phyloP scores from a whole-genome alignment of 2,888 invertebrate genomes.

The Monoplex corrugatus region DNA sequence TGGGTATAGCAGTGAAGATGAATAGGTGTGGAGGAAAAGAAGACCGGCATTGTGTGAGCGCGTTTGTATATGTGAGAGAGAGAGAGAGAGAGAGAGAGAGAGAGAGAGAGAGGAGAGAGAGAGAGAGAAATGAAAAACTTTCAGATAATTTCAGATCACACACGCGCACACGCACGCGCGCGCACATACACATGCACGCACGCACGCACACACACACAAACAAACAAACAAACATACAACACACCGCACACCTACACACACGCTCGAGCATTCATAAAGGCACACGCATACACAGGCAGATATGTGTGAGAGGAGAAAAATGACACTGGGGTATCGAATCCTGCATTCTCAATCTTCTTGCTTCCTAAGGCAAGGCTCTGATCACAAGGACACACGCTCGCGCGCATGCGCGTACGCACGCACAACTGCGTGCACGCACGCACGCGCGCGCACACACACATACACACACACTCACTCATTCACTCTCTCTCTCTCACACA shows the following conservation, averaged over 20 bases:
- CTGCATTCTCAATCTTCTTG: neutral
- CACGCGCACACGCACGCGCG: neutral
- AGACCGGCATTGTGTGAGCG: neutral
- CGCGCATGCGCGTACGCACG: neutral
- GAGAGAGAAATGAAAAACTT: neutral
- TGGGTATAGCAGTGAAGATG: too few species aligned
- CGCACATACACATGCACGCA: neutral
- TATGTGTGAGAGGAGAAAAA: neutral
- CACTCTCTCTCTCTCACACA: neutral
- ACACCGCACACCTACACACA: neutral
- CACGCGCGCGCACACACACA: neutral
- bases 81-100: too few species aligned
- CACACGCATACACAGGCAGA: neutral
- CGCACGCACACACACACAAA: too few species aligned
- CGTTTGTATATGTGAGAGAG: neutral
- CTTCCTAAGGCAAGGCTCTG: neutral
- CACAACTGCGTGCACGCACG: neutral
- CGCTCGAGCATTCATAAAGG: neutral
- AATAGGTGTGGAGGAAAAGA: too few species aligned
- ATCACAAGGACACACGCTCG: neutral
- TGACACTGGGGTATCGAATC: neutral
- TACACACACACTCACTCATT: neutral
- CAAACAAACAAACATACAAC: neutral
- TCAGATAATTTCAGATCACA: neutral
- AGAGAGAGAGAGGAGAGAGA: neutral